Conservation (phyloP, 2,888 invertebrate species). For the Mesorhabditis spiculigera region DNA sequence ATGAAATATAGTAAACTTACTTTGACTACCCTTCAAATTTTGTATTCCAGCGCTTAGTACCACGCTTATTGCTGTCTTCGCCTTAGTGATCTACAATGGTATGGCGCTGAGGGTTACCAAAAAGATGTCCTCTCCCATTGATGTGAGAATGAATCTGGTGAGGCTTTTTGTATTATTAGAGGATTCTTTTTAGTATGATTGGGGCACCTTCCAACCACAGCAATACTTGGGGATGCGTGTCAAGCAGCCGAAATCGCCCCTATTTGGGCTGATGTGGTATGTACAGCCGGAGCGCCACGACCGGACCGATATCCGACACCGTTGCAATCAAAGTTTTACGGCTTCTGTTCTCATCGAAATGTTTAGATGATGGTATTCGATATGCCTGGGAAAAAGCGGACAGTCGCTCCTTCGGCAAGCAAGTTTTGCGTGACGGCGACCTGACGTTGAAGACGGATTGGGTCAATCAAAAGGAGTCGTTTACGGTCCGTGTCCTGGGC, state of each 20-base stretch:
- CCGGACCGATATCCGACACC: constrained; percentile 67
- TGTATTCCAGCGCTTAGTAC: no score
- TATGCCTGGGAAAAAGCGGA: constrained; percentile 92
- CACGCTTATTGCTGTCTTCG: no score
- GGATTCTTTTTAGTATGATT: constrained; percentile 59
- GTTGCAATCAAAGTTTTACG: constrained; percentile 74
- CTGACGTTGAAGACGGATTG: constrained; percentile 25
- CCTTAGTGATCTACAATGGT: no score
- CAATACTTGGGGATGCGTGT: constrained; percentile 86
- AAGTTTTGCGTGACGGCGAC: constrained; percentile 62
- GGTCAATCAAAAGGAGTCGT: constrained; percentile 21
- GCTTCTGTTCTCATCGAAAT: constrained; percentile 3
- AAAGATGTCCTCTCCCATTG: no score
- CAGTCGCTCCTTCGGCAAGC: constrained; percentile 83
- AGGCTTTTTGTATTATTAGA: no score
- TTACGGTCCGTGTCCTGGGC: neutral
- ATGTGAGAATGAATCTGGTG: no score
- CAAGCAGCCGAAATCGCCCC: constrained; percentile 79
- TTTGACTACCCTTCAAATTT: no score
- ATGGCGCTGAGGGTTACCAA: no score
- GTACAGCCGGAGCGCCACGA: constrained; percentile 63
- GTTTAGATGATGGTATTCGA: constrained; percentile 71
- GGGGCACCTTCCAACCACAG: constrained; percentile 88
- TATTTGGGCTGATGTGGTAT: constrained; percentile 77
- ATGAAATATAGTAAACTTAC: no score